Evolutionary conservation across 2,113 vertebrate species (phyloP), one percentile per base, ranked within the genome.

Genomic region (Pantherophis guttatus): DNA sequence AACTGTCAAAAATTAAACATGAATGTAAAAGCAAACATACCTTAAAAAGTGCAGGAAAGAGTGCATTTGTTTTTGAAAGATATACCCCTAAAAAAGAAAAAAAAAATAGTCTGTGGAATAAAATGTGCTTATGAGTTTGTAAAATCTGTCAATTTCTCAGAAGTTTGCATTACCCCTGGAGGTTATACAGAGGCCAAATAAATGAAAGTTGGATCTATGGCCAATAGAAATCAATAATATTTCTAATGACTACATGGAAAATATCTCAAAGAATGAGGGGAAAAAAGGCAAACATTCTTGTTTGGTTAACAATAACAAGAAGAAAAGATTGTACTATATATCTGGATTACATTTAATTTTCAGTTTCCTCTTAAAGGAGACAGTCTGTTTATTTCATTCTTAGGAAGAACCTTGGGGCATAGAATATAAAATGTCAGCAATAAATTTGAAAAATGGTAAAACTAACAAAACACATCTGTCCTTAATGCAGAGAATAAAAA

Each of bases 381-480:
- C 48, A 90, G 65, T 15, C 3, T 94, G 13, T 94, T 96, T 94
- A 86, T 93, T 93, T n/a, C 33, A 48, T 52, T 87, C 0, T 0
- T 92, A 52, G 90, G 54, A 90, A 52, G 85, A 94, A 91, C 39
- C 10, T 93, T 91, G 93, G 88, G 58, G 26, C n/a, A 81, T 0
- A 0, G 19, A 90, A 21, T 44, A 8, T 86, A 95, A 95, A 96
- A 92, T 33, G 50, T 91, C 91, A 94, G 17, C 10, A 70, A 89
- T 95, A 93, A 94, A 93, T 90, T 90, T 93, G 54, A 94, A 92
- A 95, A 96, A 95, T 44, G 0, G 29, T 91, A 81, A 94, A 12
- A 92, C 92, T 94, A 93, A 93, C 33, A 93, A 94, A 91, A 55
- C 86, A 93, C 89, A 93, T 94, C 87, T 95, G 89, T 88, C 95